Evolutionary conservation across 37 sponge, comb jelly and placozoan genomes (phyloP).

Genomic region (Chondrosia reniformis): DNA sequence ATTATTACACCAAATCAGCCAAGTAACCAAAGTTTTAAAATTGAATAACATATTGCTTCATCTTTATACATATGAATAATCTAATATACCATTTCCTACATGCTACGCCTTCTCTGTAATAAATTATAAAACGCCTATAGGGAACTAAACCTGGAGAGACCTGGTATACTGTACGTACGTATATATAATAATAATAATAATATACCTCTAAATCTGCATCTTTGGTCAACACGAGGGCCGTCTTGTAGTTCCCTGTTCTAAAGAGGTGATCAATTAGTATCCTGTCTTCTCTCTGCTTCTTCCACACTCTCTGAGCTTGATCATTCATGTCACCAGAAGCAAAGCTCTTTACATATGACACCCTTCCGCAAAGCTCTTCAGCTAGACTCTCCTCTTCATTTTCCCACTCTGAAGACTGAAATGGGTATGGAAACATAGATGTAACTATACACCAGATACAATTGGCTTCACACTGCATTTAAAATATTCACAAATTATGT

Average conservation of each 20-base stretch:
- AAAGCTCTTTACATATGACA: slow-evolving; percentile 16
- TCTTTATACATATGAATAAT: too few species aligned
- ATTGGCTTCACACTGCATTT: background rate
- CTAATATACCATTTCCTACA: too few species aligned
- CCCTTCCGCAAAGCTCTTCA: background rate
- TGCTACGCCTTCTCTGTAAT: too few species aligned
- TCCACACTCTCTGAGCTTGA: slow-evolving; percentile 63
- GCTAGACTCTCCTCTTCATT: slow-evolving; percentile 9
- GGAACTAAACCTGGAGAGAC: too few species aligned
- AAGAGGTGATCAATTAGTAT: slow-evolving; percentile 93
- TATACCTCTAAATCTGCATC: slow-evolving; percentile 68
- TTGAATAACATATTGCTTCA: too few species aligned
- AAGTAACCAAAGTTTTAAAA: too few species aligned
- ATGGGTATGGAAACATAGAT: too few species aligned
- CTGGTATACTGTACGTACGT: too few species aligned
- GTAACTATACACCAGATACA: background rate
- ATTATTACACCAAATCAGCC: too few species aligned
- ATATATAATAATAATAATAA: too few species aligned
- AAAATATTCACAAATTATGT: background rate
- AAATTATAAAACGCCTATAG: too few species aligned
- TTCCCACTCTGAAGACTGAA: background rate
- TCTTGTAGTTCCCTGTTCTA: slow-evolving; percentile 74
- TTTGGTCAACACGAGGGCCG: slow-evolving; percentile 64
- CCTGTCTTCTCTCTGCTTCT: slow-evolving; percentile 63
- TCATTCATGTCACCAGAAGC: slow-evolving; percentile 47